Conservation (phyloP, 1,140 invertebrate species). For the Samia ricini region DNA sequence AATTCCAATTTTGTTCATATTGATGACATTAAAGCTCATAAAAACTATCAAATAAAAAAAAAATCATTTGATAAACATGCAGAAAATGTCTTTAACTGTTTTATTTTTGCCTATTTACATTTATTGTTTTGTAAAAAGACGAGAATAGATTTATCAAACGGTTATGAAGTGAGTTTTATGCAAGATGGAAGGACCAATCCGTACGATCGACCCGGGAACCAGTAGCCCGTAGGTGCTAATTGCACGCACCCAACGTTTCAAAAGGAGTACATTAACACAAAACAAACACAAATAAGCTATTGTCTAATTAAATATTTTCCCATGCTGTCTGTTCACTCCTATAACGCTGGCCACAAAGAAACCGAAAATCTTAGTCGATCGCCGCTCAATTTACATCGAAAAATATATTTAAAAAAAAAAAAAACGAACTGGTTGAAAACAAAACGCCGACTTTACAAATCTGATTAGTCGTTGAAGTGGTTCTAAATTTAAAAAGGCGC, state of each 20-base stretch:
- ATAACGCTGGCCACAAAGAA: slow-evolving; percentile 48
- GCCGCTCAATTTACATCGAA: slow-evolving; percentile 39
- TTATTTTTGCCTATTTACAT: too few relatives aligned
- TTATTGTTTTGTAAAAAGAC: too few relatives aligned
- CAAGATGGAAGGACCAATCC: slow-evolving; percentile 6
- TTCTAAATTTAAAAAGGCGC: slow-evolving; percentile 71
- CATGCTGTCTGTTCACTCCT: slow-evolving; percentile 45
- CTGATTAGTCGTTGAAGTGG: slow-evolving; percentile 70
- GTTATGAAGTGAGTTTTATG: neutral
- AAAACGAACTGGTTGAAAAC: slow-evolving; percentile 16
- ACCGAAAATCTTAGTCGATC: slow-evolving; percentile 42
- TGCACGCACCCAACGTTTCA: slow-evolving; percentile 53
- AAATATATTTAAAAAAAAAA: slow-evolving; percentile 37
- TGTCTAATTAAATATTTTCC: slow-evolving; percentile 76
- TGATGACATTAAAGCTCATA: too few relatives aligned
- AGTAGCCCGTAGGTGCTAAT: slow-evolving; percentile 66
- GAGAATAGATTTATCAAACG: too few relatives aligned
- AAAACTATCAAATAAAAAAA: too few relatives aligned
- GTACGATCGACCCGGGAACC: slow-evolving; percentile 26
- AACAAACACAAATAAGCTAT: slow-evolving; percentile 75
- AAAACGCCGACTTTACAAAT: slow-evolving; percentile 62
- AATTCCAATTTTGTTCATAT: too few relatives aligned
- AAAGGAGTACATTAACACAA: slow-evolving; percentile 73
- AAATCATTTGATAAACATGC: too few relatives aligned
- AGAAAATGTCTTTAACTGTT: too few relatives aligned